Base-by-base conservation (phyloP, 2,113 vertebrate species). In the Uria lomvia region DNA sequence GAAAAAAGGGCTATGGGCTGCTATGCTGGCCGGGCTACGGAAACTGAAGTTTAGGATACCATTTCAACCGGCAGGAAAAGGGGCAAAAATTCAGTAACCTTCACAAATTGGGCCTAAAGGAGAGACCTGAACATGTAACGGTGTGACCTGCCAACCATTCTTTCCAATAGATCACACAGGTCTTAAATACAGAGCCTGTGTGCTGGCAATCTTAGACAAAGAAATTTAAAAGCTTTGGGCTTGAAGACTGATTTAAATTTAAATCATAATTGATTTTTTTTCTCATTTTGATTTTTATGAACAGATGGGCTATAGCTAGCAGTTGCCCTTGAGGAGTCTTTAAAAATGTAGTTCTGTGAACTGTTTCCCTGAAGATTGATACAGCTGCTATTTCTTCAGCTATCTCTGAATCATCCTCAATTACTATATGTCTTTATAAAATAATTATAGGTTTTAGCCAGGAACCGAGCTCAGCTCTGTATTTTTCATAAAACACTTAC, bases 401-500 rank as follows among this genome's bases (percentile, higher is more conserved):
- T 96, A 90, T 88, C 78, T 92, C 92, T 97, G 95, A 96, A 96
- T 96, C 97, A 97, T 95, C 84, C 85, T 96, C 94, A 95, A 90
- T 92, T 96, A 92, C 89, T 95, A 66, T 86, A 93, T 79, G 94
- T 93, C 95, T 93, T 94, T 94, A 93, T 97, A 92, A 94, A 96
- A 95, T 96, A 97, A 97, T 94, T 95, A 95, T 58, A 95, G 86
- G 73, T 94, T 97, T 95, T 91, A 92, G 62, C 74, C 67, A 95
- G 93, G 78, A 96, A 88, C 67, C 11, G 55, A 97, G 85, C 53
- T 27, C 9, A 2, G 40, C 77, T 95, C 75, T 89, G 40, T 90
- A 66, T 83, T 94, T 96, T 92, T 92, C 84, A 80, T 83, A 83
- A 91, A 91, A 92, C 67, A 72, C 70, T 91, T 93, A 52, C 0